Evolutionary conservation across 1,140 invertebrate species (phyloP).

Genomic region (Panagrolaimus sp.): DNA sequence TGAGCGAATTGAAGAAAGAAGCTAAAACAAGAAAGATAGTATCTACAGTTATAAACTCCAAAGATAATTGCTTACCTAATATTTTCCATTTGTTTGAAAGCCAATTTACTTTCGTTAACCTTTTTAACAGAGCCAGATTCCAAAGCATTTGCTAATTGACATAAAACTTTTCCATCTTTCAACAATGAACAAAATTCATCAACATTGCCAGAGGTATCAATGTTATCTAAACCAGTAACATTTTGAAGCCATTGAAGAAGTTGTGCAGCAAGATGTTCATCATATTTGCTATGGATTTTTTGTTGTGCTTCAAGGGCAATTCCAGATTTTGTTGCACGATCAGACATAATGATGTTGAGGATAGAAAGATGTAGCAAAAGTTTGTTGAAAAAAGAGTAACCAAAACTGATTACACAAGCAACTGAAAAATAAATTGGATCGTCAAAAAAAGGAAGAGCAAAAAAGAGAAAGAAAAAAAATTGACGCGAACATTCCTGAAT

Average conservation of each 20-base stretch:
- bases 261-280: conserved; percentile 39
- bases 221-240: conserved; percentile 25
- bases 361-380: too few relatives aligned
- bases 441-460: too few relatives aligned
- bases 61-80: conserved; percentile 48
- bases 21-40: background rate
- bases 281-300: conserved; percentile 53
- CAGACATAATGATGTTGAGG: conserved; percentile 8
- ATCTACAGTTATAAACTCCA: background rate
- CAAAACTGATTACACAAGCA: too few relatives aligned
- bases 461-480: too few relatives aligned
- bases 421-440: too few relatives aligned
- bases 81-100: conserved; percentile 57
- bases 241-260: conserved; percentile 45
- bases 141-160: conserved; percentile 53
- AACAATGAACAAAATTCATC: conserved; percentile 42
- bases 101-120: conserved; percentile 50
- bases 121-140: conserved; percentile 47
- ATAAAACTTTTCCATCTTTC: conserved; percentile 49
- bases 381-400: too few relatives aligned
- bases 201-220: conserved; percentile 37
- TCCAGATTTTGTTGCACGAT: conserved; percentile 52
- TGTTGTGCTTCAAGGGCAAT: conserved; percentile 53
- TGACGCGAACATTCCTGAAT: too few relatives aligned
- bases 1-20: conserved; percentile 47